A percentile compares a stretch with the other conserved stretches of the same genome.
phyloP scores from a whole-genome alignment of 2,888 invertebrate genomes.

The Microctonus brassicae region DNA sequence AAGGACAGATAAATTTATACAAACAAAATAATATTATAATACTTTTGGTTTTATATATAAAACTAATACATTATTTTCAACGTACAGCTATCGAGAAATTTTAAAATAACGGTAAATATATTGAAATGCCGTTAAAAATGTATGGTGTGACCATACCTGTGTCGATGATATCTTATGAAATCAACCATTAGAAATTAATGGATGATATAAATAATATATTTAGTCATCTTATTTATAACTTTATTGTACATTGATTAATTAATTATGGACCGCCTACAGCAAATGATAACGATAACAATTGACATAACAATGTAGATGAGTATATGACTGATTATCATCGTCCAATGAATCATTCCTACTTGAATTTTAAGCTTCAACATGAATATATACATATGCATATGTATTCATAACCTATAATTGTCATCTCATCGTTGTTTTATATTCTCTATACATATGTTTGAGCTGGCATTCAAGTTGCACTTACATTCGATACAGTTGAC shows the following conservation, averaged over 20 bases:
- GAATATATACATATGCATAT: constrained; percentile 31
- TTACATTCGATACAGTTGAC: background rate
- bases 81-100: too few relatives aligned
- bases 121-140: background rate
- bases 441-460: too few relatives aligned
- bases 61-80: too few relatives aligned
- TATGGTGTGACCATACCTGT: background rate
- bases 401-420: background rate
- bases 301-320: constrained; percentile 49
- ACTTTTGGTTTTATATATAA: too few relatives aligned
- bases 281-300: constrained; percentile 48
- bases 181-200: too few relatives aligned
- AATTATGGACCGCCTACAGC: background rate
- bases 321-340: constrained; percentile 38
- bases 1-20: background rate
- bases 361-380: constrained; percentile 36
- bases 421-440: background rate
- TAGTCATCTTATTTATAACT: too few relatives aligned
- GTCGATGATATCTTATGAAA: background rate
- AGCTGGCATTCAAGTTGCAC: background rate
- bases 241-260: too few relatives aligned
- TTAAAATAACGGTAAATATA: background rate
- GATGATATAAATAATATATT: too few relatives aligned
- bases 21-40: too few relatives aligned
- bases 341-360: constrained; percentile 33